Evolutionary conservation across 2,888 invertebrate genomes (phyloP), one percentile per base, ranked within the genome.

Genomic region (Acanthacorydalis orientalis): DNA sequence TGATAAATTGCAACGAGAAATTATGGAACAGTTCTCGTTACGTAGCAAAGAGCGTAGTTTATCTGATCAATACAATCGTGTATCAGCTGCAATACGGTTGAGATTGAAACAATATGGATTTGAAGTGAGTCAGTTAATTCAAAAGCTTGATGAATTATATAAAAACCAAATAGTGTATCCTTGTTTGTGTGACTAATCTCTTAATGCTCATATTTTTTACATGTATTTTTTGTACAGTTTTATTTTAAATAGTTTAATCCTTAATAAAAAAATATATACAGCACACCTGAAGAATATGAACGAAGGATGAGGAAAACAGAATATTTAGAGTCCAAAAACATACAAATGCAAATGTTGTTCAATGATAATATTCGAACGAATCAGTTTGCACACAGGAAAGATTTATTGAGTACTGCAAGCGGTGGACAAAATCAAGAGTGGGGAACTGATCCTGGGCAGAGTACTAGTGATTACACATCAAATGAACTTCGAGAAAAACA

Each of bases 271-370:
- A 3, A 38, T n/a, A 44, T 48, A 33, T 45, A 16, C 51, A 79
- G 78, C 58, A 78, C 78, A 16, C 60, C 65, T 35, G 74, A 75
- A 51, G 81, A 82, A 62, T 67, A 72, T 23, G 78, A 78, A 59
- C 67, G 77, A 48, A 67, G 81, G 42, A 69, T 67, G 32, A 68
- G 77, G 35, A 72, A 77, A 55, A 65, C 78, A 14, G 80, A 82
- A 57, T 63, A 69, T 33, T 60, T 82, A 4, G 70, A 72, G 54
- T 76, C 78, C 7, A 75, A 73, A 56, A 66, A 72, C 41, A 60
- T 74, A 8, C 74, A 77, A 53, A 64, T 80, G 55, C 69, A 73
- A 52, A 68, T 67, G 52, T 59, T 72, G 40, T 75, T 69, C 52
- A 68, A 70, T 50, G 60, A 65, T 3, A 63, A 64, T 49, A 62